Base-by-base conservation (phyloP, 2,797 vertebrate genomes). In the Odontamblyopus lacepedii region DNA sequence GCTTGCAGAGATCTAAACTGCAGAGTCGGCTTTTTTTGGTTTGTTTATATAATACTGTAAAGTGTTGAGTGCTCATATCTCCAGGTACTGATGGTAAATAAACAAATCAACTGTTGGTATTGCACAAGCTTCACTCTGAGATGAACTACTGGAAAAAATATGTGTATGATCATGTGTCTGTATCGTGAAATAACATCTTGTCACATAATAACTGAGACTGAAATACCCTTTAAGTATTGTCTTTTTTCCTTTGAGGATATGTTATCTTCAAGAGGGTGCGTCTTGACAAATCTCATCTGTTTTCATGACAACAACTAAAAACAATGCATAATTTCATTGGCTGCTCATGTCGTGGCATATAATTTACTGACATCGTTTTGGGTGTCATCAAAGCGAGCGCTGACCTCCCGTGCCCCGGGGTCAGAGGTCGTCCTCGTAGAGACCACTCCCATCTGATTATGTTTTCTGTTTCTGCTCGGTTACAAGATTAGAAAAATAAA, bases 331-430 rank as follows among this genome's bases (percentile, higher is more conserved):
- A 55, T 32, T 67, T 38, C 67, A 44, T 41, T 61, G 68, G 38
- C 68, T 48, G 68, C 41, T 57, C 57, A 70, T 57, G 68, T 27
- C 56, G 27, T 38, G 27, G 68, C 68, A 60, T 70, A 44, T 70
- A 59, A 70, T 70, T 70, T 29, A 67, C 27, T 30, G 65, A 48
- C 68, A 70, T 70, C 35, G 26, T 70, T 70, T 70, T 70, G 35
- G 26, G 23, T 60, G 12, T 70, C 56, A 59, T 70, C 68, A 70
- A 70, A 70, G 35, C 56, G 59, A 27, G n/a, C 68, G 35, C 3
- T 70, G 68, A 70, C 55, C 68, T 56, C 26, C 44, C 15, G 26
- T 70, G 38, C 68, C 68, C 68, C 44, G 56, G 35, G 68, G 56
- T 59, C 56, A 26, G 32, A 59, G 67, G 51, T 68, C 67, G 19